Base-by-base conservation (phyloP, 2,888 invertebrate species). In the Agonopterix alstromeriana region DNA sequence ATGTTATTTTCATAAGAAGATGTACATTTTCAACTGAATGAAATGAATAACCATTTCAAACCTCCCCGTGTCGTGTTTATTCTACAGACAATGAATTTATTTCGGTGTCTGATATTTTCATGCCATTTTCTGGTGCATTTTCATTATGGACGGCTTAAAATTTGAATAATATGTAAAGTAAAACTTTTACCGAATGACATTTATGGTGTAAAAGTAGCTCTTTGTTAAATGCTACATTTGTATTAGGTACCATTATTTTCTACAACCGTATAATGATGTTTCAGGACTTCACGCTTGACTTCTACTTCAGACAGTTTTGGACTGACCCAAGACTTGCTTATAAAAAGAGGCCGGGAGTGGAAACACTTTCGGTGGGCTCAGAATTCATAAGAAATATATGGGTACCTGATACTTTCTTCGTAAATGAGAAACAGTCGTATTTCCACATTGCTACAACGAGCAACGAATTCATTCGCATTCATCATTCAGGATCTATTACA, bases 351-450 rank as follows among this genome's bases (percentile, higher is more conserved):
- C 93, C 93, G 63, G 96, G 95, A 60, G 95, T 97, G 63, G 96
- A 96, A 83, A 96, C 95, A 64, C 91, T 97, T 60, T 96, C 96
- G 63, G 97, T 97, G 61, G 97, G 97, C 66, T 97, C 97, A 54
- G 97, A 97, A 87, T 97, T 97, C 90, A 96, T 98, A 82, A 96
- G 96, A 84, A 97, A 96, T 87, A 98, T 99, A 79, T 99, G 99
- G 99, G 98, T 99, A 70, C 99, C 99, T 62, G 99, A 99, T 87
- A 99, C 99, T 58, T 99, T 99, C 91, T 99, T 99, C 89, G 98
- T 99, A 71, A 99, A 99, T 89, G 99, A 99, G 90, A 99, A 99
- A 90, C 97, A 98, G 90, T 98, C 99, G 66, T 99, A 98, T 91
- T 98, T 99, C 90, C 99, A 99, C 90, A 96, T 97, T 87, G 98